phyloP scores from a whole-genome alignment of 2,888 invertebrate genomes.

The Macrophya annulata region DNA sequence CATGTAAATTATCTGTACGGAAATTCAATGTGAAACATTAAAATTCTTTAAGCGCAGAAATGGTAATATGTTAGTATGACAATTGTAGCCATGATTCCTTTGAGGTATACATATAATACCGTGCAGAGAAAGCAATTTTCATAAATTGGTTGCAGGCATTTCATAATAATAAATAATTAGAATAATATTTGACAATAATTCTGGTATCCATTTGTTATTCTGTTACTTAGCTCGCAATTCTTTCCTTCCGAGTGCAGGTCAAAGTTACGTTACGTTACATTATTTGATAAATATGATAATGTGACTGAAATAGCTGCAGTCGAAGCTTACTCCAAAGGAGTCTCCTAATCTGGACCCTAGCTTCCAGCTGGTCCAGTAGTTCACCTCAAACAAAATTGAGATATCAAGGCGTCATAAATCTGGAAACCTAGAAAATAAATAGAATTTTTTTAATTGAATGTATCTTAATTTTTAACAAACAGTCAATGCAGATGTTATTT shows the following conservation, averaged over 20 bases:
- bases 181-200: not conserved
- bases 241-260: constrained; percentile 23
- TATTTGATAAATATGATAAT: constrained; percentile 86
- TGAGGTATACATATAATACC: not conserved
- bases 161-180: not conserved
- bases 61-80: not conserved
- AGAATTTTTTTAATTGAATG: not conserved
- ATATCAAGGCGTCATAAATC: constrained; percentile 90
- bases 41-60: not conserved
- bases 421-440: constrained; percentile 84
- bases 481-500: constrained; percentile 23
- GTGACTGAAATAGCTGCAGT: constrained; percentile 86
- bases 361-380: constrained; percentile 70
- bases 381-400: constrained; percentile 74
- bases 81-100: not conserved
- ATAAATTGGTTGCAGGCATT: not conserved
- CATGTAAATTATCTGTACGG: not conserved
- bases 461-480: not conserved
- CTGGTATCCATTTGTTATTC: constrained; percentile 22
- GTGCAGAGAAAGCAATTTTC: not conserved
- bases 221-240: constrained; percentile 25
- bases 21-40: constrained; percentile 4
- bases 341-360: constrained; percentile 64
- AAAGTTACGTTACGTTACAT: constrained; percentile 75
- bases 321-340: constrained; percentile 81